phyloP scores from a whole-genome alignment of 2,888 invertebrate species.

The Lumbricus terrestris region DNA sequence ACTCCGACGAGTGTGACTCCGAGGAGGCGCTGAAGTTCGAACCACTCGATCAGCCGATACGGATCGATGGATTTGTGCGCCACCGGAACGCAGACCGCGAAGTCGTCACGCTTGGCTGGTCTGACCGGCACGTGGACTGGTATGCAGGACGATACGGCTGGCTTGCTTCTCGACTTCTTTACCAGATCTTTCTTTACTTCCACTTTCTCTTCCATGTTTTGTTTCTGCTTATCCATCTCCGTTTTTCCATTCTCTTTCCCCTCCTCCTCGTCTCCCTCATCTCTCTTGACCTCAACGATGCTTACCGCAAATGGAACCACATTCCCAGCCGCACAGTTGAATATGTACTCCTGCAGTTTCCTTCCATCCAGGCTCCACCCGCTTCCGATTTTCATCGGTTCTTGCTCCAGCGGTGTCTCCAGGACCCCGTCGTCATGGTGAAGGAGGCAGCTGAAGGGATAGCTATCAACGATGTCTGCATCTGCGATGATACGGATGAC shows the following conservation, averaged over 20 bases:
- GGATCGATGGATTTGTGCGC: slow-evolving; percentile 30
- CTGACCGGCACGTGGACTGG: not conserved
- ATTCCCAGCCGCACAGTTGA: not conserved
- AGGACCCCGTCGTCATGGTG: slow-evolving; percentile 13
- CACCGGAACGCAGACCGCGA: slow-evolving; percentile 30
- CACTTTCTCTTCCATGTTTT: no score
- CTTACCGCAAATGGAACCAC: not conserved
- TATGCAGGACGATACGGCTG: not conserved
- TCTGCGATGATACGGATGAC: slow-evolving; percentile 23
- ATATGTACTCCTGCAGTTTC: not conserved
- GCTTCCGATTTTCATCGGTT: slow-evolving; percentile 20
- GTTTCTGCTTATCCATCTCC: no score
- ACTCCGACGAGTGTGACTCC: slow-evolving; percentile 23
- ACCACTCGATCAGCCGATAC: slow-evolving; percentile 28
- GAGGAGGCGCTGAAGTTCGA: slow-evolving; percentile 23
- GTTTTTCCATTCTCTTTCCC: no score
- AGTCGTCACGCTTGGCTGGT: not conserved
- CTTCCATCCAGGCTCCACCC: slow-evolving; percentile 17
- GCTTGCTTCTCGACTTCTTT: not conserved
- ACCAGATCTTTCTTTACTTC: no score
- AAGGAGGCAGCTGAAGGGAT: slow-evolving; percentile 18
- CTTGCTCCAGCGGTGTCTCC: not conserved
- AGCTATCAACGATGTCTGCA: not conserved
- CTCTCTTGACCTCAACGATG: not conserved
- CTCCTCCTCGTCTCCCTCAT: not conserved